Evolutionary conservation across 2,888 invertebrate species (phyloP), one percentile per base, ranked within the genome.

Genomic region (Drosophila tanythrix): DNA sequence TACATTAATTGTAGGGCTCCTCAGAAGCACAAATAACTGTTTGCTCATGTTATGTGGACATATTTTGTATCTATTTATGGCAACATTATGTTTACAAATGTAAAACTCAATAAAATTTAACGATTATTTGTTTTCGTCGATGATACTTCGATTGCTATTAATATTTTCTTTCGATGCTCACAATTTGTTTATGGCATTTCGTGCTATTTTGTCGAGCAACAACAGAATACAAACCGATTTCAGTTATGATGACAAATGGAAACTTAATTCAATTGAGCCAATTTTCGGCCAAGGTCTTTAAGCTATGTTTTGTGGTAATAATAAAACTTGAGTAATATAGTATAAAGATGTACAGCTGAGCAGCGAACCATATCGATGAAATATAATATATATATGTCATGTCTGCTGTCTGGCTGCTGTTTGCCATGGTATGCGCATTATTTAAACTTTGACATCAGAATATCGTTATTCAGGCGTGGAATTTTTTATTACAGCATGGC

Each of bases 201-300:
- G 53, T 67, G 68, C 57, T 68, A 59, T 64, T 76, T 56, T 36
- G 63, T 46, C 33, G 15, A 29, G 46, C 48, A 61, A 57, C 55
- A 64, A 57, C 51, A 77, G 35, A 60, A 35, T 36, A 33, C 48
- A 59, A 13, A 33, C n/a, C 38, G 27, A 48, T 33, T 35, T 61
- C 52, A 62, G 38, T 66, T 68, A 29, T 57, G 63, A 79, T 79
- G 78, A 81, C 69, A 85, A 84, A 85, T 78, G 77, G 82, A 71
- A 69, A 80, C 71, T 85, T 82, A 82, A 85, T 85, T 82, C 81
- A 82, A 83, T 82, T 81, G 79, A 59, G 72, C 57, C 76, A 69
- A 70, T 82, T 68, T 68, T 50, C 43, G 33, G 43, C 8, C 40
- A 21, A 55, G 51, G 69, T 53, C 76, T 84, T 83, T 73, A 70